Evolutionary conservation across 2,113 vertebrate species (phyloP).

Genomic region (Andinoacara biseriatus): DNA sequence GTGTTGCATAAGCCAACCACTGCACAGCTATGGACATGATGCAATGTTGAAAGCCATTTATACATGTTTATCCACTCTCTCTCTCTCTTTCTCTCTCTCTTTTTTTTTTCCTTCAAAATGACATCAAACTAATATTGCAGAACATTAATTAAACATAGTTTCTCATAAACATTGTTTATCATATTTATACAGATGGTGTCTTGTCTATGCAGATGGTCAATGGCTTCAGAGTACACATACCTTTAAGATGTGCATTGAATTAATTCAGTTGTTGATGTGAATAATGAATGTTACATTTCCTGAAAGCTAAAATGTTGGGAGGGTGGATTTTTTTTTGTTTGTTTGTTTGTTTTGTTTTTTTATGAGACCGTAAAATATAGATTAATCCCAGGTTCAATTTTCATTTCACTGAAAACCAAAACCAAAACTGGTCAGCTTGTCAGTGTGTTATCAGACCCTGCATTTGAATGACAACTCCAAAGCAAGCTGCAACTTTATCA

Average conservation of each 20-base stretch:
- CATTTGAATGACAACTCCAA: slow-evolving; percentile 22
- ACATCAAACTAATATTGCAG: not conserved
- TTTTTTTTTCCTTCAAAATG: not conserved
- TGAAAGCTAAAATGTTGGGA: not conserved
- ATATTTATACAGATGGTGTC: not conserved
- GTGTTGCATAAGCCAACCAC: not conserved
- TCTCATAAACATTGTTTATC: not conserved
- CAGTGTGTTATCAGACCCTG: not conserved
- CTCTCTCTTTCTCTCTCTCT: not conserved
- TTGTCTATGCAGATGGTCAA: not conserved
- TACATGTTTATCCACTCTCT: not conserved
- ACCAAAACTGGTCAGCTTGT: not conserved
- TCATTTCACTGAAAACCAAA: slow-evolving; percentile 6
- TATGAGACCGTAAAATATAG: not conserved
- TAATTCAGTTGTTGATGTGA: not conserved
- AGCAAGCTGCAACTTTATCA: slow-evolving; percentile 23
- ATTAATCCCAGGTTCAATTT: not conserved
- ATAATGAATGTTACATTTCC: not conserved
- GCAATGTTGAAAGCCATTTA: not conserved
- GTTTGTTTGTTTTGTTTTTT: not conserved
- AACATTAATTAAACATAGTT: not conserved
- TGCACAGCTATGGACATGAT: not conserved
- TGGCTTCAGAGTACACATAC: not conserved
- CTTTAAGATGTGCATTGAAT: not conserved
- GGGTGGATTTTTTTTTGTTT: not conserved